Evolutionary conservation across 2,888 invertebrate genomes (phyloP).

Genomic region (Parnassius mnemosyne): DNA sequence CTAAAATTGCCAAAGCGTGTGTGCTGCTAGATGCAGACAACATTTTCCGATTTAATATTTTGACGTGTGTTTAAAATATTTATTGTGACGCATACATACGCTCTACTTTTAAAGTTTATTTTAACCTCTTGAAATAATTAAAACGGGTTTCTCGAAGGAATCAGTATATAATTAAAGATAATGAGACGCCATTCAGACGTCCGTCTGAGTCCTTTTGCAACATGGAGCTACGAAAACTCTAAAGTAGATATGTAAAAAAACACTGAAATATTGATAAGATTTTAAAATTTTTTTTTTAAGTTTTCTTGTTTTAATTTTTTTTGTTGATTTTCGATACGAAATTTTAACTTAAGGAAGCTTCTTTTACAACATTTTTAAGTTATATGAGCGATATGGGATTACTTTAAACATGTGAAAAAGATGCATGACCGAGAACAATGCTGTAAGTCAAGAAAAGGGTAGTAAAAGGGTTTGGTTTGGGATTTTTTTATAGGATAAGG

Average conservation of each 20-base stretch:
- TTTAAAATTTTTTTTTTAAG: background rate
- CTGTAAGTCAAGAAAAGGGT: no score
- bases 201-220: slow-evolving; percentile 65
- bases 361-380: no score
- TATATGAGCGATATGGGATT: no score
- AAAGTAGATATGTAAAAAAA: slow-evolving; percentile 30
- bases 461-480: no score
- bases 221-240: slow-evolving; percentile 31
- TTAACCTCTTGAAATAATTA: slow-evolving; percentile 44
- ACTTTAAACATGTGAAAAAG: no score
- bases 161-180: slow-evolving; percentile 78
- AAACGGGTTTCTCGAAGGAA: slow-evolving; percentile 61
- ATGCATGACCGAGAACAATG: no score
- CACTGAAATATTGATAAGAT: background rate
- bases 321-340: background rate
- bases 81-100: background rate
- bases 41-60: no score
- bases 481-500: no score
- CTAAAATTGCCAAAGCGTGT: no score
- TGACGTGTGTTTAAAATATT: background rate
- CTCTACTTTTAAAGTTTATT: slow-evolving; percentile 19
- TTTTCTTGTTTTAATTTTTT: background rate
- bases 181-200: slow-evolving; percentile 79
- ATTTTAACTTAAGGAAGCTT: no score
- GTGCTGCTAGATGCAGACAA: no score